A percentile compares a stretch with the other conserved stretches of the same genome.
phyloP scores from a whole-genome alignment of 1,140 invertebrate genomes.

The Macrosteles quadrilineatus region DNA sequence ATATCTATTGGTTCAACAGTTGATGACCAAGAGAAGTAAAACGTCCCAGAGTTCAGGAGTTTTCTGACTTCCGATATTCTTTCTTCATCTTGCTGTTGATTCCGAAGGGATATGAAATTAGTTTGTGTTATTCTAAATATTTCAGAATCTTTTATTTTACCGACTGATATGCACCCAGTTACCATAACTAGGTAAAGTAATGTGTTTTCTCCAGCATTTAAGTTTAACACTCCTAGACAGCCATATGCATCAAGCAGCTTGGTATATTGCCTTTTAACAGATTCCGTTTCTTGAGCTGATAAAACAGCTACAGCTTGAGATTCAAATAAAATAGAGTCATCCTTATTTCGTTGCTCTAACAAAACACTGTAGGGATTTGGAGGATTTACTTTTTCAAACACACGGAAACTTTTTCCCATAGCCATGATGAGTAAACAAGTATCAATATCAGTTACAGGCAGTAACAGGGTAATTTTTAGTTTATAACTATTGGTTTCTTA shows the following conservation, averaged over 20 bases:
- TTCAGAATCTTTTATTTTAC: constrained; percentile 91
- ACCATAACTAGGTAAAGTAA: constrained; percentile 87
- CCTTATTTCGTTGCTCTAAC: constrained; percentile 83
- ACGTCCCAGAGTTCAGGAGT: constrained; percentile 93
- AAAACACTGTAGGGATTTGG: constrained; percentile 87
- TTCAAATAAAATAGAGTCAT: constrained; percentile 86
- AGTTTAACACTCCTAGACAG: constrained; percentile 85
- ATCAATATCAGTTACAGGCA: too few relatives aligned
- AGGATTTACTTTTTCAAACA: constrained; percentile 83
- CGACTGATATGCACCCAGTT: constrained; percentile 93
- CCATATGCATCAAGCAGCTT: constrained; percentile 92
- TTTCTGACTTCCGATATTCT: constrained; percentile 80
- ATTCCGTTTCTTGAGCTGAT: constrained; percentile 79
- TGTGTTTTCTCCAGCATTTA: constrained; percentile 79
- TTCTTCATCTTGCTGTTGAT: constrained; percentile 77
- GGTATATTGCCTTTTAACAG: constrained; percentile 83
- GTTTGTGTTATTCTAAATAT: constrained; percentile 93
- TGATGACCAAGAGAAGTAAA: constrained; percentile 88
- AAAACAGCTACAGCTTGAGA: constrained; percentile 84
- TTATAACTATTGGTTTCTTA: too few relatives aligned
- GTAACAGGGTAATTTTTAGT: too few relatives aligned
- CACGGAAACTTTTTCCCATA: constrained; percentile 89
- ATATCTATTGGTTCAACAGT: constrained; percentile 71
- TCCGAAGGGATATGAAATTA: constrained; percentile 83
- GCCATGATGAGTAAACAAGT: constrained; percentile 77